Percentiles rank a stretch among this genome's conserved stretches.
These are phyloP conservation scores for Ciconia stormi DNA, from an alignment of 2,113 vertebrate genomes.

Conservation along the genomic window DNA sequence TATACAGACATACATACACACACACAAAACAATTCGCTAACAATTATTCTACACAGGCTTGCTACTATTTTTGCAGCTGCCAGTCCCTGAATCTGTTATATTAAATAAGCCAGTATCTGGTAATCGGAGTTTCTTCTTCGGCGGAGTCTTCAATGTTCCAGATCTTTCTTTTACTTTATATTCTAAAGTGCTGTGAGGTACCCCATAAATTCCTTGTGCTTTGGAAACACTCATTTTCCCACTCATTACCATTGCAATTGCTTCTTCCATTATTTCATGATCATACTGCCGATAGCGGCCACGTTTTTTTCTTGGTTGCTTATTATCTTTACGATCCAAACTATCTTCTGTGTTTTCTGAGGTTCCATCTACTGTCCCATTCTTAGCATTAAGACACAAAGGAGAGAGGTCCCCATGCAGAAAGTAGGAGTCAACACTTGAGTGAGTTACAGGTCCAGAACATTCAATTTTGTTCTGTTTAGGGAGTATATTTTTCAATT, in stretches of 20 bases:
- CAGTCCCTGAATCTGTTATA: conserved; percentile 94
- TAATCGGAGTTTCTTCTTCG: conserved; percentile 94
- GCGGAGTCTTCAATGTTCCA: conserved; percentile 96
- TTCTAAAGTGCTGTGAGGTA: conserved; percentile 99
- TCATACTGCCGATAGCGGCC: conserved; percentile 97
- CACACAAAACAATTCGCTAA: conserved; percentile 74
- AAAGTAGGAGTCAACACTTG: conserved; percentile 86
- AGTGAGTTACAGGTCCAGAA: conserved; percentile 83
- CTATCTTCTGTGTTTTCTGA: conserved; percentile 87
- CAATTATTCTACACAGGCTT: conserved; percentile 88
- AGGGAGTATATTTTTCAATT: conserved; percentile 90
- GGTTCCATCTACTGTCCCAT: conserved; percentile 86
- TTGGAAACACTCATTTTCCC: conserved; percentile 99
- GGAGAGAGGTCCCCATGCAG: conserved; percentile 91
- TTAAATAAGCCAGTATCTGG: conserved; percentile 85
- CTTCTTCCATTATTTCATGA: conserved; percentile 98
- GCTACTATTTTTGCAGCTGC: conserved; percentile 86
- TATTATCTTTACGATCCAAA: conserved; percentile 87
- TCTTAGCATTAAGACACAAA: conserved; percentile 89
- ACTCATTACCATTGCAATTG: conserved; percentile 95
- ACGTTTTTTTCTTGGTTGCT: conserved; percentile 96
- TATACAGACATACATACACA: conserved; percentile 70
- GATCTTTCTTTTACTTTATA: conserved; percentile 99
- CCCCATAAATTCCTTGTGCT: conserved; percentile 98
- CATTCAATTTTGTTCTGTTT: conserved; percentile 89